These are phyloP conservation scores for Melanotaenia nigrans DNA, from an alignment of 2,797 vertebrate species.

Conservation along the genomic window DNA sequence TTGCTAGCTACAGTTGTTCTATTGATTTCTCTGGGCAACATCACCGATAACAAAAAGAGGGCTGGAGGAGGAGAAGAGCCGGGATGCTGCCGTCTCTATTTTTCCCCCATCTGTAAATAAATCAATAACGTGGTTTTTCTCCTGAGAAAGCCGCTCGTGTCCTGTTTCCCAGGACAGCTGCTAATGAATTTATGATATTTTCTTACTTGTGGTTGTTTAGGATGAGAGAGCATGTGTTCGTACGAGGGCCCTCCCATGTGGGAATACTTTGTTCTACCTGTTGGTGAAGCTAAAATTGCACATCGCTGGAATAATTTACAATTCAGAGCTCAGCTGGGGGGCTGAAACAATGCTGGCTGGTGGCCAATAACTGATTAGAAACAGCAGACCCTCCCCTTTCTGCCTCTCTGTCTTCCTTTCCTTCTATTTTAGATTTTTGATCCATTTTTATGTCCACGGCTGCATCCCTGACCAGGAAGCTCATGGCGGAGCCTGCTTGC, in stretches of 20 bases:
- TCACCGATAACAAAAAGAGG: slow-evolving; percentile 72
- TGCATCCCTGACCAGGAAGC: too few species aligned
- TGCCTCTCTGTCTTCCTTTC: too few species aligned
- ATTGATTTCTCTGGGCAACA: slow-evolving; percentile 76
- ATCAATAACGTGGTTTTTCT: slow-evolving; percentile 70
- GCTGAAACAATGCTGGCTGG: slow-evolving; percentile 74
- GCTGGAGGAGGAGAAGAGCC: slow-evolving; percentile 58
- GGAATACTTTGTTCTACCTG: slow-evolving; percentile 64
- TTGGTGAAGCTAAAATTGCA: slow-evolving; percentile 62
- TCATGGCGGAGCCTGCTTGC: not conserved
- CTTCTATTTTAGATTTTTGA: too few species aligned
- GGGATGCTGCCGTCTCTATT: slow-evolving; percentile 38
- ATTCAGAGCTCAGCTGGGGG: slow-evolving; percentile 22
- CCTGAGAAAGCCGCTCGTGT: slow-evolving; percentile 8
- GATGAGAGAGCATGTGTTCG: slow-evolving; percentile 26
- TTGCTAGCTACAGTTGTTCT: slow-evolving; percentile 69
- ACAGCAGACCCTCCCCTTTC: slow-evolving; percentile 23
- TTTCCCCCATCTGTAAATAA: slow-evolving; percentile 63
- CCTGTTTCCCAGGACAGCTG: slow-evolving; percentile 59
- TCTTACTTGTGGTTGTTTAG: slow-evolving; percentile 34
- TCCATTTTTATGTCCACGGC: not conserved
- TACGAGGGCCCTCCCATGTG: slow-evolving; percentile 21
- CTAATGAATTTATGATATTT: slow-evolving; percentile 54
- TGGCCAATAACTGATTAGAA: slow-evolving; percentile 70
- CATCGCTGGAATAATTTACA: slow-evolving; percentile 26